Conservation (phyloP, 2,888 invertebrate species). For the Drosophila limbata region DNA sequence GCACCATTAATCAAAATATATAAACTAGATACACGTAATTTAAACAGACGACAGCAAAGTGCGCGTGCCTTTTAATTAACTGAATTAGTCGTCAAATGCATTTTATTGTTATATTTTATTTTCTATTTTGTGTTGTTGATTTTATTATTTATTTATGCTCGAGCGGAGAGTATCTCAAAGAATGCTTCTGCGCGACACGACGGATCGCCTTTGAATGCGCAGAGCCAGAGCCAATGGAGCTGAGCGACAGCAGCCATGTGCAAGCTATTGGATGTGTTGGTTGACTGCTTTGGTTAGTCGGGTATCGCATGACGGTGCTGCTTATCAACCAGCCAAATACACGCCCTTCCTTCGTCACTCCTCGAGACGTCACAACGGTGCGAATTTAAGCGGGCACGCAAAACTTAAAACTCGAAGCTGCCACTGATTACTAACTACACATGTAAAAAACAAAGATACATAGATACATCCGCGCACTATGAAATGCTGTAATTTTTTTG, state of each 20-base stretch:
- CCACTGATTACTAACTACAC: constrained; percentile 25
- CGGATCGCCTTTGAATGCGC: constrained; percentile 44
- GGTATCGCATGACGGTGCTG: constrained; percentile 53
- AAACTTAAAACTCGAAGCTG: constrained; percentile 33
- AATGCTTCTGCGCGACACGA: constrained; percentile 60
- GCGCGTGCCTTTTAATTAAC: constrained; percentile 42
- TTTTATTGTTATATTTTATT: constrained; percentile 1
- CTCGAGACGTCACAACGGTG: constrained; percentile 15
- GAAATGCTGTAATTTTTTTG: constrained; percentile 56
- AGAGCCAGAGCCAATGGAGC: constrained; percentile 19
- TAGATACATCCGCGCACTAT: constrained; percentile 34
- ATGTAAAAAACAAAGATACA: constrained; percentile 33
- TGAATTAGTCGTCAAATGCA: constrained; percentile 30
- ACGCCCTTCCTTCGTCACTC: background rate
- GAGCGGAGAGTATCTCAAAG: constrained; percentile 21
- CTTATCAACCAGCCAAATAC: constrained; percentile 48
- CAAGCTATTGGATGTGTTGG: constrained; percentile 18
- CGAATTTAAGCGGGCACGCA: constrained; percentile 41
- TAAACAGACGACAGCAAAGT: constrained; percentile 10
- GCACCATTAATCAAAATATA: constrained; percentile 11
- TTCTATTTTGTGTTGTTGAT: background rate
- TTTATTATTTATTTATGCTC: constrained; percentile 1
- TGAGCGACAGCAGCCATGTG: constrained; percentile 42
- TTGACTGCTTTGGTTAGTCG: constrained; percentile 23
- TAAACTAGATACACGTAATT: constrained; percentile 42